Conservation (phyloP, 2,888 invertebrate species). For the Cantharis nigra region DNA sequence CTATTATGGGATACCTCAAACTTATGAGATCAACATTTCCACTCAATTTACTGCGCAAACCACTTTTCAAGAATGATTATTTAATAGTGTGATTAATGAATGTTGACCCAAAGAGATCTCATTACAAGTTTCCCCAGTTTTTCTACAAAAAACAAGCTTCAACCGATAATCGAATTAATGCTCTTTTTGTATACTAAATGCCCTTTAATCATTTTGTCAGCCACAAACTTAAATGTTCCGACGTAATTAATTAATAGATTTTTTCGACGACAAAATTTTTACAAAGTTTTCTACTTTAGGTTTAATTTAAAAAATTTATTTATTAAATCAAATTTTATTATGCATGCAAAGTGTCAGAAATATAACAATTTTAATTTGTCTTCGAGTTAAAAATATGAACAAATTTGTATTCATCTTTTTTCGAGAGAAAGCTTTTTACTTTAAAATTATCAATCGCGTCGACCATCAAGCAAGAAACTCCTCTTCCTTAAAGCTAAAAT, state of each 20-base stretch:
- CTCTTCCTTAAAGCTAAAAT: constrained; percentile 1
- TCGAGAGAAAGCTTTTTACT: not conserved
- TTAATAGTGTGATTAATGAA: constrained; percentile 19
- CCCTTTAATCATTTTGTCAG: not conserved
- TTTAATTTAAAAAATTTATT: not conserved
- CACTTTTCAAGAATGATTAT: constrained; percentile 15
- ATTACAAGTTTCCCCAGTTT: constrained; percentile 7
- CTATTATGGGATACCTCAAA: not conserved
- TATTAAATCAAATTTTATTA: not conserved
- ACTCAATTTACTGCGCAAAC: constrained; percentile 6
- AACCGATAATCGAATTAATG: not conserved
- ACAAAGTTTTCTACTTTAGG: not conserved
- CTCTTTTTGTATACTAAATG: not conserved
- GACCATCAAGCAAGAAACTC: not conserved
- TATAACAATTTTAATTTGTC: not conserved
- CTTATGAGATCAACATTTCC: constrained; percentile 11
- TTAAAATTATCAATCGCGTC: not conserved
- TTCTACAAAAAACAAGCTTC: not conserved
- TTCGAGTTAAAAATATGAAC: not conserved
- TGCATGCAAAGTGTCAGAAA: not conserved
- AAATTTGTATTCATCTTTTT: not conserved
- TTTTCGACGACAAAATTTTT: not conserved
- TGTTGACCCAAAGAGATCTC: constrained; percentile 9
- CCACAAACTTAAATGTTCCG: not conserved
- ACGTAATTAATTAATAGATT: not conserved